These are phyloP conservation scores for Azorinus chamasolen DNA, from an alignment of 2,888 invertebrate genomes.

Conservation along the genomic window DNA sequence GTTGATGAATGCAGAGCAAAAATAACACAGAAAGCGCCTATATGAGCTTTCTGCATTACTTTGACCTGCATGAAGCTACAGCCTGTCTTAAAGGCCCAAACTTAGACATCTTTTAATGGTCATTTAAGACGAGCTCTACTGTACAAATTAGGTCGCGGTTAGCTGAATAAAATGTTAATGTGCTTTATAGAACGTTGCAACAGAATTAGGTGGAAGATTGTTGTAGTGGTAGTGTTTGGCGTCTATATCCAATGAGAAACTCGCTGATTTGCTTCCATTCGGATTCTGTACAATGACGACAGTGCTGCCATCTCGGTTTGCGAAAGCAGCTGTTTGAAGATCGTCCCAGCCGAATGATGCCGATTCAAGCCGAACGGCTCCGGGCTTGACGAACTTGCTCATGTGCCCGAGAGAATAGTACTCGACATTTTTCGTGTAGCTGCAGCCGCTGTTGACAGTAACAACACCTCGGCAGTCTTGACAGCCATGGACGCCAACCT, in stretches of 20 bases:
- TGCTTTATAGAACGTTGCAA: conserved; percentile 58
- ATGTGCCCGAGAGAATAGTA: conserved; percentile 68
- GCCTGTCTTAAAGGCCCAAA: too few species aligned
- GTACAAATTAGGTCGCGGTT: too few species aligned
- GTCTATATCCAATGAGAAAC: conserved; percentile 58
- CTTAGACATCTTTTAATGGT: too few species aligned
- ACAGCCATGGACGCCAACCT: conserved; percentile 60
- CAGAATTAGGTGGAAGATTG: conserved; percentile 61
- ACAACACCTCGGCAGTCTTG: conserved; percentile 63
- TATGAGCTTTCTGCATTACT: too few species aligned
- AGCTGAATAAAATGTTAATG: background rate
- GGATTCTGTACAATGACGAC: conserved; percentile 62
- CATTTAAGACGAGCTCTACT: too few species aligned
- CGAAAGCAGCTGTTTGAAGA: conserved; percentile 60
- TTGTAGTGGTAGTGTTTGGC: conserved; percentile 57
- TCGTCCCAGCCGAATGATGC: conserved; percentile 56
- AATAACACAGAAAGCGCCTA: too few species aligned
- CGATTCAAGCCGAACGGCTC: conserved; percentile 64
- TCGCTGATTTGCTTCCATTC: conserved; percentile 36
- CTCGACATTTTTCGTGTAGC: conserved; percentile 57
- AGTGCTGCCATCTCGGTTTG: conserved; percentile 60
- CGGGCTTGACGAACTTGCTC: conserved; percentile 63
- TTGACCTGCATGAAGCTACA: too few species aligned
- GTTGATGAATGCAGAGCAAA: too few species aligned
- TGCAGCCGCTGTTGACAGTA: conserved; percentile 48